Evolutionary conservation across 2,888 invertebrate species (phyloP).

Genomic region (Arctia plantaginis): DNA sequence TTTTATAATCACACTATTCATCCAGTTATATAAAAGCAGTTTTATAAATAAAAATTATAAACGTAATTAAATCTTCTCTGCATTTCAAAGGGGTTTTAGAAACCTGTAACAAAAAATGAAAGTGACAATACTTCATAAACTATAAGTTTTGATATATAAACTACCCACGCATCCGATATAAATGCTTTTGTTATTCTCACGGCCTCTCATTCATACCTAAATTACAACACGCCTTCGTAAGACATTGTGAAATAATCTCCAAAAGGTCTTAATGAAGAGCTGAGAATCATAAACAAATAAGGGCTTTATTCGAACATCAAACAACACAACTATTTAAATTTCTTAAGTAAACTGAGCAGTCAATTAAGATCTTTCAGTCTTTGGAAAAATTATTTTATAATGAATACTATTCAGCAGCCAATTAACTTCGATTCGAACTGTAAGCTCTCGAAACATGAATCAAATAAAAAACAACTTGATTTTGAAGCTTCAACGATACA

Average conservation of each 20-base stretch:
- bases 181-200: constrained; percentile 42
- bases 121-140: constrained; percentile 30
- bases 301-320: constrained; percentile 45
- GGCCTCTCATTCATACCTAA: constrained; percentile 26
- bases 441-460: constrained; percentile 7
- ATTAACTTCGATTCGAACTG: constrained; percentile 41
- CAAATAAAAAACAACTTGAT: constrained; percentile 24
- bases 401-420: constrained; percentile 52
- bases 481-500: neutral
- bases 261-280: constrained; percentile 36
- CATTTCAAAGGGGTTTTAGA: neutral
- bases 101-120: constrained; percentile 29
- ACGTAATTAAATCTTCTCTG: too few species aligned
- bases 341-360: constrained; percentile 47
- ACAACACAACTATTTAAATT: constrained; percentile 43
- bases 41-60: too few species aligned
- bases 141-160: constrained; percentile 33
- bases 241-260: constrained; percentile 42
- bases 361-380: constrained; percentile 49
- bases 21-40: too few species aligned
- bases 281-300: constrained; percentile 53
- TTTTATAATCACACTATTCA: too few species aligned
- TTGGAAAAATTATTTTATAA: constrained; percentile 52
- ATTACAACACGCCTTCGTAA: constrained; percentile 31
- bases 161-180: constrained; percentile 22